Evolutionary conservation across 2,888 invertebrate species (phyloP).

Genomic region (Leptodirus hochenwartii): DNA sequence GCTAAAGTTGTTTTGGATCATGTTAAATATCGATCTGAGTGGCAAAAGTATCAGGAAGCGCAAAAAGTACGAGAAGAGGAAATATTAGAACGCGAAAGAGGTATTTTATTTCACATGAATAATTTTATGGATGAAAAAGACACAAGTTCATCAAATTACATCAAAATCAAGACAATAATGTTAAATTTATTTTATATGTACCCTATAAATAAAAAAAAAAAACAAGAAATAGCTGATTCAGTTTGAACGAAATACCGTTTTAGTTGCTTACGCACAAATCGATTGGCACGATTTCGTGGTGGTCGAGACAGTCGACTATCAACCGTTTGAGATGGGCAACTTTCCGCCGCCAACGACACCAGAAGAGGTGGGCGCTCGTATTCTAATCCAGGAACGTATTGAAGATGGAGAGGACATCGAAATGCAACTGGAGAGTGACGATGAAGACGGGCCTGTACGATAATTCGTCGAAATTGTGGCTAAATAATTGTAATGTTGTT

Average conservation of each 20-base stretch:
- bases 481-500: no score
- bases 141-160: no score
- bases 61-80: slow-evolving; percentile 89
- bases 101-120: slow-evolving; percentile 28
- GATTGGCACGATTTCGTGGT: slow-evolving; percentile 99
- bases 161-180: no score
- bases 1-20: slow-evolving; percentile 60
- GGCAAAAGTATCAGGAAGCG: slow-evolving; percentile 89
- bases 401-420: slow-evolving; percentile 70
- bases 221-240: background rate
- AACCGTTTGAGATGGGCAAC: slow-evolving; percentile 86
- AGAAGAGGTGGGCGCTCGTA: slow-evolving; percentile 88
- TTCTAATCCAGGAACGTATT: slow-evolving; percentile 71
- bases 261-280: slow-evolving; percentile 86
- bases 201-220: background rate
- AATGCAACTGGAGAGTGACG: slow-evolving; percentile 81
- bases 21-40: slow-evolving; percentile 87
- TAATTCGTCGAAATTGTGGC: no score
- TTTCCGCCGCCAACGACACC: slow-evolving; percentile 96
- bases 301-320: slow-evolving; percentile 98
- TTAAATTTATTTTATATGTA: no score
- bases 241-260: slow-evolving; percentile 13
- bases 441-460: slow-evolving; percentile 28
- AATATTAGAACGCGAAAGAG: slow-evolving; percentile 82
- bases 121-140: slow-evolving; percentile 1